Conservation (phyloP, 2,113 vertebrate genomes). For the Ia io region DNA sequence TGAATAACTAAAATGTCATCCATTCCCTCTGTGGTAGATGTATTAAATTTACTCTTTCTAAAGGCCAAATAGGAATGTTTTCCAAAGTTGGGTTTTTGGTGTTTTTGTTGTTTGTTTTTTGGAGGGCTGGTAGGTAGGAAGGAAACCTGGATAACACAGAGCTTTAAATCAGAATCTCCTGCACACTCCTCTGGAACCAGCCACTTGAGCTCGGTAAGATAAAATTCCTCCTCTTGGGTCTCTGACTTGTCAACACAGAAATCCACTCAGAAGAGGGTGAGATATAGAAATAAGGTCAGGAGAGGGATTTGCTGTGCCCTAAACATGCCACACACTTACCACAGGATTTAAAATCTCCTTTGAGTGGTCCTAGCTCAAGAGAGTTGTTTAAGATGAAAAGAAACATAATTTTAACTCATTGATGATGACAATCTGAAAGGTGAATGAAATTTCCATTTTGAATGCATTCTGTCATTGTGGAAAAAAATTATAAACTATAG, state of each 20-base stretch:
- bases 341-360: not conserved
- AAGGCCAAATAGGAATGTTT: not conserved
- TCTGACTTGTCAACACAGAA: not conserved
- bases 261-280: not conserved
- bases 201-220: not conserved
- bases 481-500: not conserved
- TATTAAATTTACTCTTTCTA: not conserved
- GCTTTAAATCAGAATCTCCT: not conserved
- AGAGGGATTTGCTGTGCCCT: not conserved
- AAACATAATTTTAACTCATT: not conserved
- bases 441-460: slow-evolving; percentile 12
- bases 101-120: not conserved
- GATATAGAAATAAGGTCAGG: not conserved
- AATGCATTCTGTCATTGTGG: not conserved
- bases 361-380: not conserved
- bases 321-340: not conserved
- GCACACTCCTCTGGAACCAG: not conserved
- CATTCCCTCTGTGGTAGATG: not conserved
- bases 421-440: not conserved
- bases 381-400: not conserved
- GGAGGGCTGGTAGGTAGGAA: accelerated
- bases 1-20: not conserved
- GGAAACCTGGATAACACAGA: not conserved
- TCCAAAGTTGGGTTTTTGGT: not conserved
- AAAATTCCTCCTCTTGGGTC: not conserved